Conservation (phyloP, 2,113 vertebrate genomes). For the Himantopus leucocephalus region DNA sequence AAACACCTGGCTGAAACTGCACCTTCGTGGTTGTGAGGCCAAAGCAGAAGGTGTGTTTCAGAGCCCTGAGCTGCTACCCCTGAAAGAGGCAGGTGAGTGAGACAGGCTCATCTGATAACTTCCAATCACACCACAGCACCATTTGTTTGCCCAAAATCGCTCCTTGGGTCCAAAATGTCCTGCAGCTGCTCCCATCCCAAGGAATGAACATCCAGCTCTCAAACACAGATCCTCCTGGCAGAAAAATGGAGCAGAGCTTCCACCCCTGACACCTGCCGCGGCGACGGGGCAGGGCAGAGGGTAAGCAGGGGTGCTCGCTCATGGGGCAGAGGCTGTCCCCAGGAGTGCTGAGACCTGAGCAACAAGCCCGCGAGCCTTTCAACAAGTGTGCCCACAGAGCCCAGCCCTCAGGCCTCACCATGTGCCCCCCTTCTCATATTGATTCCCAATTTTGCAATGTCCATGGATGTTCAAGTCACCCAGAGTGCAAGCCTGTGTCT, state of each 20-base stretch:
- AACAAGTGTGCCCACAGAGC: fast-evolving
- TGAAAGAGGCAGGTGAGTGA: not conserved
- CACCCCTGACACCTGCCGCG: fast-evolving
- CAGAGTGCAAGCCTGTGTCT: not conserved
- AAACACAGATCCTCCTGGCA: not conserved
- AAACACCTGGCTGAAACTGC: not conserved
- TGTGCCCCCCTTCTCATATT: not conserved
- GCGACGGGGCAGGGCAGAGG: fast-evolving
- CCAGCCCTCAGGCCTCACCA: not conserved
- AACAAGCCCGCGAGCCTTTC: not conserved
- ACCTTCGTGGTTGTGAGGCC: not conserved
- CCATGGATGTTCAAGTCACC: not conserved
- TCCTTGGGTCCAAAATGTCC: not conserved
- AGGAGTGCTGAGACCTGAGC: not conserved
- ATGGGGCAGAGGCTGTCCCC: not conserved
- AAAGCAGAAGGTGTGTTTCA: not conserved
- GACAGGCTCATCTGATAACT: not conserved
- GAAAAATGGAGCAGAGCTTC: not conserved
- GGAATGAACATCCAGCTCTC: not conserved
- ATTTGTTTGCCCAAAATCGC: not conserved
- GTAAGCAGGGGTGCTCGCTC: fast-evolving
- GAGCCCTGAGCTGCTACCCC: not conserved
- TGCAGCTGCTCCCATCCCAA: not conserved
- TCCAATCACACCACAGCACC: not conserved
- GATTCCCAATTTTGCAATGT: not conserved